Evolutionary conservation across 2,797 vertebrate genomes (phyloP).

Genomic region (Setipinna tenuifilis): DNA sequence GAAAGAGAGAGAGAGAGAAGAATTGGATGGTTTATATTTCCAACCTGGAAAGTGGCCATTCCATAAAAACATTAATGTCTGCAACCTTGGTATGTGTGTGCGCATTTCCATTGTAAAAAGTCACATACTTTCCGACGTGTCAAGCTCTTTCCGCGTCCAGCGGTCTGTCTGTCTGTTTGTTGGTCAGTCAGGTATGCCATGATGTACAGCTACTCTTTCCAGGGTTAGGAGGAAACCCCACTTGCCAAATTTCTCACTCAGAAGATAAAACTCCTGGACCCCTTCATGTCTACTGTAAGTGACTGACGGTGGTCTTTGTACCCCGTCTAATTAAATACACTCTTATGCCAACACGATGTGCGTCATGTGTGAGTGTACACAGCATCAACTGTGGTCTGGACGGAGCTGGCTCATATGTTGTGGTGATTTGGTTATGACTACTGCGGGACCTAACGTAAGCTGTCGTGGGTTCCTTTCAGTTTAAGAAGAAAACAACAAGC

Average conservation of each 20-base stretch:
- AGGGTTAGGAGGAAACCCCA: neutral
- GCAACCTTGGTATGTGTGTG: constrained; percentile 25
- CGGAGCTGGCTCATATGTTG: neutral
- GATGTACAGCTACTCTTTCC: constrained; percentile 8
- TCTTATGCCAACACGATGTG: neutral
- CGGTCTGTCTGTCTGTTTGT: constrained; percentile 33
- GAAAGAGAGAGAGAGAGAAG: neutral
- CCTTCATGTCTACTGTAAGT: neutral
- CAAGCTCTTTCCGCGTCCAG: constrained; percentile 7
- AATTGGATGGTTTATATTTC: constrained; percentile 23
- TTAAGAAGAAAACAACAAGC: neutral
- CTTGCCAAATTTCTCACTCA: neutral
- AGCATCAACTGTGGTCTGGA: neutral
- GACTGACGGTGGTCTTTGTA: neutral
- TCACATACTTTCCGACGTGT: constrained; percentile 46
- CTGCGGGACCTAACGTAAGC: neutral
- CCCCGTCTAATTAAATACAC: neutral
- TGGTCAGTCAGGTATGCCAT: constrained; percentile 36
- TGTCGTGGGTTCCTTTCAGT: neutral
- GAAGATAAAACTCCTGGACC: neutral
- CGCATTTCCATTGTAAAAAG: constrained; percentile 54
- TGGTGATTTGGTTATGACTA: neutral
- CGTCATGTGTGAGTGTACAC: too few relatives aligned
- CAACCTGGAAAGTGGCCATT: neutral
- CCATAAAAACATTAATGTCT: constrained; percentile 38